Percentiles rank a stretch among this genome's conserved stretches.
phyloP scores from a whole-genome alignment of 2,888 invertebrate genomes.

The Polyommatus iphigenia region DNA sequence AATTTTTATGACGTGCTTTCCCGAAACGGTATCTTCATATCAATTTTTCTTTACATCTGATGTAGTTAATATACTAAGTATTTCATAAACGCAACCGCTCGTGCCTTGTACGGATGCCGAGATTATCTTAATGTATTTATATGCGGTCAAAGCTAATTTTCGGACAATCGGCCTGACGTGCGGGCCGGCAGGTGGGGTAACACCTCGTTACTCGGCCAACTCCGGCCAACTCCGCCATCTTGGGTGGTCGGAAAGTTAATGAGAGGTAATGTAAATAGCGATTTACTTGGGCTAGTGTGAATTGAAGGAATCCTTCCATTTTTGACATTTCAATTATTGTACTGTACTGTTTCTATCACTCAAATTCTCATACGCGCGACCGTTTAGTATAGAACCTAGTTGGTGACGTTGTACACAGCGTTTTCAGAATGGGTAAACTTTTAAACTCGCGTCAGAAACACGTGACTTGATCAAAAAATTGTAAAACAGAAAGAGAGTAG shows the following conservation, averaged over 20 bases:
- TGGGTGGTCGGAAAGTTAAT: neutral
- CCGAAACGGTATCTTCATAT: too few relatives aligned
- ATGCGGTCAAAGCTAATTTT: slow-evolving; percentile 77
- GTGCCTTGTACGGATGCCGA: slow-evolving; percentile 43
- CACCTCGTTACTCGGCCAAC: slow-evolving; percentile 34
- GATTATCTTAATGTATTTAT: slow-evolving; percentile 78
- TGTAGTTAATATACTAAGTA: too few relatives aligned
- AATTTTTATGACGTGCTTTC: too few relatives aligned
- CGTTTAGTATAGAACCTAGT: too few relatives aligned
- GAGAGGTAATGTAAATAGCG: neutral
- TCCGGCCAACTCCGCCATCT: slow-evolving; percentile 32
- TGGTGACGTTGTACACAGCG: too few relatives aligned
- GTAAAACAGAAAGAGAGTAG: too few relatives aligned
- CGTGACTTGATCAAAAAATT: too few relatives aligned
- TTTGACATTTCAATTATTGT: neutral
- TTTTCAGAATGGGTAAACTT: too few relatives aligned
- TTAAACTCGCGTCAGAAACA: too few relatives aligned
- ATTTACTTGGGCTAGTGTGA: neutral
- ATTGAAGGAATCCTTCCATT: neutral
- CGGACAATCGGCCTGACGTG: slow-evolving; percentile 69
- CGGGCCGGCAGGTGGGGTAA: slow-evolving; percentile 28
- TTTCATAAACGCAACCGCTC: slow-evolving; percentile 34
- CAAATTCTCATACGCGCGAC: too few relatives aligned
- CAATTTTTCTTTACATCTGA: too few relatives aligned
- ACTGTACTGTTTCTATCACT: too few relatives aligned